Evolutionary conservation across 2,113 vertebrate genomes (phyloP), one percentile per base, ranked within the genome.

Genomic region (Oreochromis aureus): DNA sequence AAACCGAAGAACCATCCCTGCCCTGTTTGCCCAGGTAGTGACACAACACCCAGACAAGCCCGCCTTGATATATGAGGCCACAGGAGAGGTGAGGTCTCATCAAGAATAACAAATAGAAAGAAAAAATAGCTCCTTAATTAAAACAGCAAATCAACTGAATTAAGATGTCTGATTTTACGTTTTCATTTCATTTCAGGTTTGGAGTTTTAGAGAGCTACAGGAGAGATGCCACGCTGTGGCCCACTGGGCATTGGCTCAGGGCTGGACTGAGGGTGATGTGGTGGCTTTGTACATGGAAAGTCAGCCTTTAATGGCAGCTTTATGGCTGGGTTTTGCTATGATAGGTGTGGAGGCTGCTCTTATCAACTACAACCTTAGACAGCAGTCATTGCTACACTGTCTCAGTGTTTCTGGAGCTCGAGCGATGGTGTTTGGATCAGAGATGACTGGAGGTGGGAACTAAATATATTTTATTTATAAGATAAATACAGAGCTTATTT

Each of bases 291-390:
- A 97, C 89, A 96, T 98, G 96, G 97, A 97, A 92, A 97, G 96
- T n/a, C 95, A 95, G 5, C 98, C 97, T 0, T 91, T 96, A 44
- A 95, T 97, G 5, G 97, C 97, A 11, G 96, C 96, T 10, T 92
- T 98, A 22, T 98, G 98, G 98, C 81, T 98, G 39, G 98, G 98
- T n/a, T 95, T 98, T 95, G 97, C 98, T 1, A 97, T 97, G 90
- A 86, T 96, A 0, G 98, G 98, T 1, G 90, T 98, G 1, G 97
- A 98, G 81, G 97, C 97, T 0, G 97, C 97, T 0, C 93, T 98
- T 19, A 96, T 98, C 86, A 98, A 98, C 80, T 92, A 96, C 81
- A 98, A 98, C 84, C 93, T 98, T 27, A 96, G 97, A 1, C 90
- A 88, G 2, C 95, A 97, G 11, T 93, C 97, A 0, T 87, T 98